These are phyloP conservation scores for Boloria euphrosyne DNA, from an alignment of 2,888 invertebrate genomes.

Conservation along the genomic window DNA sequence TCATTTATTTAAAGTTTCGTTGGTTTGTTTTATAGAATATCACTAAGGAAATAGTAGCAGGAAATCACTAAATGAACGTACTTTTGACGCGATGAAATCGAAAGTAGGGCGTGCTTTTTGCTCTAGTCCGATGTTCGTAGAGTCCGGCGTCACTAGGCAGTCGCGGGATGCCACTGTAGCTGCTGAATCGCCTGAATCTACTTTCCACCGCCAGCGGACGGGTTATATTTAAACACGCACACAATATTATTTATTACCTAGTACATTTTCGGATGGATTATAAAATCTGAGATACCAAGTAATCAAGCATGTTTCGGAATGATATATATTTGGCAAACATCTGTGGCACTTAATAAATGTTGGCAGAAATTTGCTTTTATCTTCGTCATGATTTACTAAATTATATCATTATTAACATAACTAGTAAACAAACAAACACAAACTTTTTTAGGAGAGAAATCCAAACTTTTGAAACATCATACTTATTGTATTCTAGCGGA, in stretches of 20 bases:
- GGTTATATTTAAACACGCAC: slow-evolving; percentile 56
- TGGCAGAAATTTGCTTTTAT: neutral
- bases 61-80: slow-evolving; percentile 32
- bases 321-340: slow-evolving; percentile 28
- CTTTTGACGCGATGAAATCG: slow-evolving; percentile 30
- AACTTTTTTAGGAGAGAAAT: too few species aligned
- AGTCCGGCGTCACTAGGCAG: slow-evolving; percentile 44
- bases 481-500: too few species aligned
- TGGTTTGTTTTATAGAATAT: neutral
- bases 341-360: slow-evolving; percentile 1
- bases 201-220: slow-evolving; percentile 44
- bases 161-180: slow-evolving; percentile 54
- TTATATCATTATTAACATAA: too few species aligned
- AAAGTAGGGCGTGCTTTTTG: slow-evolving; percentile 26
- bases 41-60: slow-evolving; percentile 4
- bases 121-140: slow-evolving; percentile 25
- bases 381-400: neutral
- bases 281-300: slow-evolving; percentile 57
- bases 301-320: slow-evolving; percentile 10
- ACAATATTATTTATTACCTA: slow-evolving; percentile 72
- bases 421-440: too few species aligned
- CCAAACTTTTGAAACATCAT: too few species aligned
- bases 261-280: slow-evolving; percentile 61
- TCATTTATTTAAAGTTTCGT: too few species aligned
- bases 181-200: slow-evolving; percentile 29